Percentiles rank a stretch among this genome's conserved stretches.
Evolutionary conservation across 1,140 invertebrate genomes (phyloP).

Genomic region (Eupeodes corollae): DNA sequence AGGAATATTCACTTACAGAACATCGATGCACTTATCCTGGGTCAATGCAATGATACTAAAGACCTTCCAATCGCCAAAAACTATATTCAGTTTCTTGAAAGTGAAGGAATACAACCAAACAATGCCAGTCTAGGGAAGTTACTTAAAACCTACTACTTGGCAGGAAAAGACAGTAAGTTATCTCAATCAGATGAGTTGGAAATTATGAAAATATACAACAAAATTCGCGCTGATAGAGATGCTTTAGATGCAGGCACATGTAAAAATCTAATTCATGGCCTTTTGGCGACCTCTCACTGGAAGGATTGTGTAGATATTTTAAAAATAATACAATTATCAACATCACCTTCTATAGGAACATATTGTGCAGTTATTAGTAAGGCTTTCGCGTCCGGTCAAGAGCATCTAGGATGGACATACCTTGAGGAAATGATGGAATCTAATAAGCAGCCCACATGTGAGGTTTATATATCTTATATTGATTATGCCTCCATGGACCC

Average conservation of each 20-base stretch:
- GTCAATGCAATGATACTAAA: slow-evolving; percentile 35
- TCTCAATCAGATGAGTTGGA: slow-evolving; percentile 41
- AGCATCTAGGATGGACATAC: slow-evolving; percentile 20
- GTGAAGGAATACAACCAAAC: slow-evolving; percentile 39
- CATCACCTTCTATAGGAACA: slow-evolving; percentile 17
- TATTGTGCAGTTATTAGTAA: slow-evolving; percentile 20
- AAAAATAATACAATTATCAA: slow-evolving; percentile 42
- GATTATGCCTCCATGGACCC: slow-evolving; percentile 3
- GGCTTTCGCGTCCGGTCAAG: slow-evolving; percentile 13
- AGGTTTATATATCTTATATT: slow-evolving; percentile 20
- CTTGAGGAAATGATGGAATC: slow-evolving; percentile 21
- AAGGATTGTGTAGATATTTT: slow-evolving; percentile 47
- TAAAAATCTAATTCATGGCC: slow-evolving; percentile 45
- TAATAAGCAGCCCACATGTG: slow-evolving; percentile 23
- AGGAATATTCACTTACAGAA: slow-evolving; percentile 37
- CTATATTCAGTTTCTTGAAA: slow-evolving; percentile 45
- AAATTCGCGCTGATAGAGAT: slow-evolving; percentile 43
- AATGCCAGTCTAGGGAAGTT: slow-evolving; percentile 43
- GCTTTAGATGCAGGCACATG: slow-evolving; percentile 45
- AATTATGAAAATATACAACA: slow-evolving; percentile 43
- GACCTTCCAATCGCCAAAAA: slow-evolving; percentile 41
- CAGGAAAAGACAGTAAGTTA: slow-evolving; percentile 28
- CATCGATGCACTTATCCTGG: slow-evolving; percentile 46
- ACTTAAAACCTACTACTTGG: slow-evolving; percentile 41
- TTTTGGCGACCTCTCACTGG: slow-evolving; percentile 52